Percentiles rank a stretch among this genome's conserved stretches.
Conservation (phyloP, 2,113 vertebrate species). For the Syngnathus scovelli region DNA sequence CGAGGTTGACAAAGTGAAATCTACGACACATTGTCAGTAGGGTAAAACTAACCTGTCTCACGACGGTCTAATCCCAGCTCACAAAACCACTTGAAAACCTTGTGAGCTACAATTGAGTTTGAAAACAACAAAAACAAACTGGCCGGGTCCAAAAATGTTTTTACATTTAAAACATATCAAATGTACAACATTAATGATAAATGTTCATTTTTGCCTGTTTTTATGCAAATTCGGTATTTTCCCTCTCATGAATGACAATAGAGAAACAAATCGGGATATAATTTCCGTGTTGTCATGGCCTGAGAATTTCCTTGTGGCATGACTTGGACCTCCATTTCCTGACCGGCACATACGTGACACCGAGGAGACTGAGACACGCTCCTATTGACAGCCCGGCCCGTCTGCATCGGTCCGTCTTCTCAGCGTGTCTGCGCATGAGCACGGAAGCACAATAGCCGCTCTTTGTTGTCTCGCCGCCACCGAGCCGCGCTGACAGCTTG, state of each 20-base stretch:
- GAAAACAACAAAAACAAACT: too few species aligned
- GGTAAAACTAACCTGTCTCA: too few species aligned
- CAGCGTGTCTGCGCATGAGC: not conserved
- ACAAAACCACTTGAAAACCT: not conserved
- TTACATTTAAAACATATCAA: too few species aligned
- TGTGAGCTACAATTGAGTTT: too few species aligned
- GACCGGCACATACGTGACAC: not conserved
- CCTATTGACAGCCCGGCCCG: not conserved
- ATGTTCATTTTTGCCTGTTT: too few species aligned
- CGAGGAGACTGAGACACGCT: not conserved
- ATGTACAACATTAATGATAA: too few species aligned
- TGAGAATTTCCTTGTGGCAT: conserved; percentile 1
- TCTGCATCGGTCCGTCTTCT: not conserved
- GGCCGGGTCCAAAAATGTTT: too few species aligned
- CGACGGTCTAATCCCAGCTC: too few species aligned
- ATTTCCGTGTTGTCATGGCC: not conserved
- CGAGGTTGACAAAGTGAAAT: too few species aligned
- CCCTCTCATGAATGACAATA: too few species aligned
- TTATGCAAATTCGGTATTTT: too few species aligned
- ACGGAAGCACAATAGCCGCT: conserved; percentile 52
- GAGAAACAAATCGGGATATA: not conserved
- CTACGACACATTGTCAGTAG: too few species aligned
- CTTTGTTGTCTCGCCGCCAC: conserved; percentile 54
- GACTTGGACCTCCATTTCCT: not conserved
- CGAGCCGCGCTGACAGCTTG: conserved; percentile 51